phyloP scores from a whole-genome alignment of 2,888 invertebrate species.

The Tridacna crocea region DNA sequence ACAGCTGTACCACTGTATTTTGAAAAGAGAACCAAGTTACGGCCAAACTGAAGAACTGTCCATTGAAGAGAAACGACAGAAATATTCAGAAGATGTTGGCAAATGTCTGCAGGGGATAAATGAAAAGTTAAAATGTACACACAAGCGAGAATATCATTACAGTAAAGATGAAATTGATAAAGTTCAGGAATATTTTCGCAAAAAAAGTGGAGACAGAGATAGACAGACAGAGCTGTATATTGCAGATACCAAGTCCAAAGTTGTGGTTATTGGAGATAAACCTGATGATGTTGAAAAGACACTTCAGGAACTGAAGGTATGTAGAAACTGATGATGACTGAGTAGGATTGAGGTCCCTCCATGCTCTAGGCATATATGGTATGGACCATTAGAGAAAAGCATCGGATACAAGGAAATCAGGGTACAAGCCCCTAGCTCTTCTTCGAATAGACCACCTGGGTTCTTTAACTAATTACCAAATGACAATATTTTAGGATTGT shows the following conservation, averaged over 20 bases:
- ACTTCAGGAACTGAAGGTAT: constrained; percentile 36
- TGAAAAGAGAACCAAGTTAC: constrained; percentile 20
- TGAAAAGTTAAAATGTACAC: background rate
- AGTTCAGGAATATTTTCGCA: background rate
- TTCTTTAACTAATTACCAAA: no score
- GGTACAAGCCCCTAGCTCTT: no score
- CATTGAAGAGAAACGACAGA: constrained; percentile 4
- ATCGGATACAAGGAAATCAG: no score
- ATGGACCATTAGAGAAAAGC: no score
- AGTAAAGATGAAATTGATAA: background rate
- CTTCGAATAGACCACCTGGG: no score
- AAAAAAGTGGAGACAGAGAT: background rate
- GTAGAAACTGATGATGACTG: no score
- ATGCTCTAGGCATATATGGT: no score
- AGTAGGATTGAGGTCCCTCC: no score
- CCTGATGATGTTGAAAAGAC: background rate
- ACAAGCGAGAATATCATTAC: background rate
- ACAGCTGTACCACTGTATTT: background rate
- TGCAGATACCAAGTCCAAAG: background rate
- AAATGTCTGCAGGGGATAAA: background rate
- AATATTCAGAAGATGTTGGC: background rate
- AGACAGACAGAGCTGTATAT: background rate
- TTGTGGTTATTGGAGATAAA: constrained; percentile 15
- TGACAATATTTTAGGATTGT: no score
- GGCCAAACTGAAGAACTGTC: constrained; percentile 22